These are phyloP conservation scores for Phrynocephalus versicolor DNA, from an alignment of 2,113 vertebrate species.

Conservation along the genomic window DNA sequence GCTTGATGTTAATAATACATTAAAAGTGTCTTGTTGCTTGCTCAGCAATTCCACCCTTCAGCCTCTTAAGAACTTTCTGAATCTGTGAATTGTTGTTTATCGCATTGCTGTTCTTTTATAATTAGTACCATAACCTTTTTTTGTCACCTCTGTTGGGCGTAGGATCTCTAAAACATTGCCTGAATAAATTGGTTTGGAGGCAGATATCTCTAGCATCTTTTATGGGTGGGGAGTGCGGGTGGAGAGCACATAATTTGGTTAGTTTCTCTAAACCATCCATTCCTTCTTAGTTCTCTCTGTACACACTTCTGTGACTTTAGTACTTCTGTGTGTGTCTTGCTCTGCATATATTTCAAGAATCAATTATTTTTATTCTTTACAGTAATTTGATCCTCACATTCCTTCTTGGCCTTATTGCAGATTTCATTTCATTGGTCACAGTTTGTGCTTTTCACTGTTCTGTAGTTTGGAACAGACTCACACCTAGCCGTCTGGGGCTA, in stretches of 20 bases:
- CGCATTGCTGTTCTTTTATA: background rate
- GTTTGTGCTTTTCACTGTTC: background rate
- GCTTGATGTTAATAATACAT: constrained; percentile 2
- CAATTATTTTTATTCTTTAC: constrained; percentile 3
- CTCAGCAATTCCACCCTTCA: background rate
- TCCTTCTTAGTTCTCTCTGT: background rate
- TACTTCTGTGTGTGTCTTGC: background rate
- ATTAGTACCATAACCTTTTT: background rate
- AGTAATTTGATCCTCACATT: background rate
- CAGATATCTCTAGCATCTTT: background rate
- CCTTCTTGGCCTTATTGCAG: background rate
- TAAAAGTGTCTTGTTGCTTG: background rate
- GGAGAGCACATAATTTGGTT: background rate
- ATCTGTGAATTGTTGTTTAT: background rate
- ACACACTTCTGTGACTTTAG: background rate
- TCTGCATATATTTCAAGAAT: background rate
- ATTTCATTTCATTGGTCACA: constrained; percentile 3
- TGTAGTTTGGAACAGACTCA: background rate
- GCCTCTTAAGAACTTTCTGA: background rate
- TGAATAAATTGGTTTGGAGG: background rate
- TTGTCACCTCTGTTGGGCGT: background rate
- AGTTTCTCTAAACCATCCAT: background rate
- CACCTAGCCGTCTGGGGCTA: background rate
- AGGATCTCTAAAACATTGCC: background rate
- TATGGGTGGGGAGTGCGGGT: background rate